Percentiles rank a stretch among this genome's conserved stretches.
Conservation (phyloP, 30 jellyfish, hydroid and myxozoan species). For the Catostylus mosaicus region DNA sequence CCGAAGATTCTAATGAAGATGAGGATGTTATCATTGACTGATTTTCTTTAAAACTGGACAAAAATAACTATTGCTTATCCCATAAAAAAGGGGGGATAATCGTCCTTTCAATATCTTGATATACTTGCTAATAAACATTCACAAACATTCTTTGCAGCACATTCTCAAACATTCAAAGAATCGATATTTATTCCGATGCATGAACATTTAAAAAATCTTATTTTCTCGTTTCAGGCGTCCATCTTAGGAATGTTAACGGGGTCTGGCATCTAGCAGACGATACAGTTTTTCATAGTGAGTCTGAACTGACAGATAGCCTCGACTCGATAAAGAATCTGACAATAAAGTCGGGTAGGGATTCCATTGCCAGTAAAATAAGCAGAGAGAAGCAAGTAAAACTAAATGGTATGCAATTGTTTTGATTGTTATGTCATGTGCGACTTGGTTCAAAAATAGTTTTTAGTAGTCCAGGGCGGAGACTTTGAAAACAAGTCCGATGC, state of each 20-base stretch:
- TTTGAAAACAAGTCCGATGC: not conserved
- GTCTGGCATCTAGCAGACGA: constrained; percentile 52
- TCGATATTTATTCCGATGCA: not conserved
- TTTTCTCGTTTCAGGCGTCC: constrained; percentile 36
- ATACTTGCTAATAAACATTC: not conserved
- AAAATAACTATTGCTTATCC: not conserved
- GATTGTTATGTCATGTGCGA: not conserved
- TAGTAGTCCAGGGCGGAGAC: not conserved
- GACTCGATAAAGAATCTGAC: constrained; percentile 2
- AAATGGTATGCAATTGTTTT: constrained; percentile 2
- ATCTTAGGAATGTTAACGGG: constrained; percentile 29
- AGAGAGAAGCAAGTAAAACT: constrained; percentile 41
- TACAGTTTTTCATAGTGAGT: constrained; percentile 37
- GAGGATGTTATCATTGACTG: not conserved
- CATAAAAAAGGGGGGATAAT: too few relatives aligned
- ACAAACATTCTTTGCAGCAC: not conserved
- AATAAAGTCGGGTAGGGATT: not conserved
- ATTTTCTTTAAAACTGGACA: not conserved
- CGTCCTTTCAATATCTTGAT: too few relatives aligned
- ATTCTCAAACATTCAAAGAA: not conserved
- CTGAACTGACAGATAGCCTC: constrained; percentile 62
- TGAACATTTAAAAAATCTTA: not conserved
- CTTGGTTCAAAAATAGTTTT: not conserved
- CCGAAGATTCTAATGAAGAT: too few relatives aligned
- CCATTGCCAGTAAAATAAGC: constrained; percentile 38